phyloP scores from a whole-genome alignment of 2,888 invertebrate species.

The Scaptomyza polygonia region DNA sequence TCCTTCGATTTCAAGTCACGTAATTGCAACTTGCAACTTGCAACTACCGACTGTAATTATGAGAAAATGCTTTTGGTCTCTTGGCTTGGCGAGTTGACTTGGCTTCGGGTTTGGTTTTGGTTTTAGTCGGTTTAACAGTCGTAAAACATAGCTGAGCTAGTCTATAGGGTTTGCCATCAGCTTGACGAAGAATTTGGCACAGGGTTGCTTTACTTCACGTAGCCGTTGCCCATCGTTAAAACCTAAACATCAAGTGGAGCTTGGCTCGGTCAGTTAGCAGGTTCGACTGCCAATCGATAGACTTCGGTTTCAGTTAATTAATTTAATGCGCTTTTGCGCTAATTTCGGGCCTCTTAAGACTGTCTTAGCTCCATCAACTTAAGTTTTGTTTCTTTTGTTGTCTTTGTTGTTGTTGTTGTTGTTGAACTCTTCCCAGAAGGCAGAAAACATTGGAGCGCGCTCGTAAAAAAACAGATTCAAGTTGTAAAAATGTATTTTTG shows the following conservation, averaged over 20 bases:
- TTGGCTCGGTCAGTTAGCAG: conserved; percentile 28
- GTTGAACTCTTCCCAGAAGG: conserved; percentile 49
- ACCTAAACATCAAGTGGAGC: conserved; percentile 40
- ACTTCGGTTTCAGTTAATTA: conserved; percentile 77
- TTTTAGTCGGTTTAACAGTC: conserved; percentile 31
- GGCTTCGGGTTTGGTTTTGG: conserved; percentile 13
- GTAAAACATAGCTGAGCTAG: conserved; percentile 44
- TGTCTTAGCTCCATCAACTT: conserved; percentile 26
- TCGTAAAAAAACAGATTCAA: conserved; percentile 72
- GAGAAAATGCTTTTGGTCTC: conserved; percentile 40
- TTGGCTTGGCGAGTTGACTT: conserved; percentile 3
- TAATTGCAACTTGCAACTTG: conserved; percentile 50
- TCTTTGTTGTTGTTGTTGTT: too few relatives aligned
- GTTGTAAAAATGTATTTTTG: conserved; percentile 76
- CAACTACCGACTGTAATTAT: conserved; percentile 43
- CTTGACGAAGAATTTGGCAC: conserved; percentile 24
- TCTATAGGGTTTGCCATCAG: conserved; percentile 33
- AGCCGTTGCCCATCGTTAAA: conserved; percentile 31
- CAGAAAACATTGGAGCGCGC: conserved; percentile 53
- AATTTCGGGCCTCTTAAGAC: conserved; percentile 66
- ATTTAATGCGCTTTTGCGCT: conserved; percentile 71
- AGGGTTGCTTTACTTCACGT: conserved; percentile 22
- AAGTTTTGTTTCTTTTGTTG: too few relatives aligned
- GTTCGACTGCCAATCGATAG: conserved; percentile 65
- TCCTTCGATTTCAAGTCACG: conserved; percentile 47